Base-by-base conservation (phyloP, 2,888 invertebrate genomes). In the Campaea margaritaria region DNA sequence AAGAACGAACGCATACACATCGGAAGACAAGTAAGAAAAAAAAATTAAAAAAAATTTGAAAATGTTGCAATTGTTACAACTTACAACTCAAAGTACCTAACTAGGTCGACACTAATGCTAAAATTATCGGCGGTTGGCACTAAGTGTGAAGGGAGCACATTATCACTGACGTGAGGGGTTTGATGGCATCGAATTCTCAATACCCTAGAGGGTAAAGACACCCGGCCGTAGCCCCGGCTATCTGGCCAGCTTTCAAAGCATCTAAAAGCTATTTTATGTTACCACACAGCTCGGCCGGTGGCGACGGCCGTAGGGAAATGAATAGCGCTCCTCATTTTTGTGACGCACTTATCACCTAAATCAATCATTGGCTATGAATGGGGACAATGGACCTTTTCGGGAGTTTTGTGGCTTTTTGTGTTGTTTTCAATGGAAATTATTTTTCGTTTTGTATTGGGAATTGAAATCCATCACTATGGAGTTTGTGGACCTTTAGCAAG, bases 181-280 rank as follows among this genome's bases (percentile, higher is more conserved):
- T 54, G 48, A 41, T 16, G 42, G 14, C 15, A 12, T 41, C 14
- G 15, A 43, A 54, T 15, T 13, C 44, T 50, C 41, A 50, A 54
- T 54, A 47, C 57, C 54, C 63, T 31, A 28, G 58, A 44, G 63
- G 55, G 54, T 48, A 46, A 52, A 38, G 47, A 52, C 63, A 58
- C 42, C 38, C 51, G 16, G 2, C 45, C 21, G 12, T 34, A 38
- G 31, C n/a, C 11, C 27, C 15, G 27, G 41, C 28, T 76, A 77
- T 77, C 74, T 73, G 71, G 64, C 68, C 67, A 73, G 82, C 84
- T 86, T 84, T 83, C 79, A 83, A 87, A 90, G 89, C 88, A 82
- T 78, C 77, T 91, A 88, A 91, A 89, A 91, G 90, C 89, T 77
- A 90, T 91, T 87, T 82, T 82, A 74, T 91, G 91, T 91, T 71